Conservation (phyloP, 2,113 vertebrate genomes). For the Periophthalmodon schlosseri region DNA sequence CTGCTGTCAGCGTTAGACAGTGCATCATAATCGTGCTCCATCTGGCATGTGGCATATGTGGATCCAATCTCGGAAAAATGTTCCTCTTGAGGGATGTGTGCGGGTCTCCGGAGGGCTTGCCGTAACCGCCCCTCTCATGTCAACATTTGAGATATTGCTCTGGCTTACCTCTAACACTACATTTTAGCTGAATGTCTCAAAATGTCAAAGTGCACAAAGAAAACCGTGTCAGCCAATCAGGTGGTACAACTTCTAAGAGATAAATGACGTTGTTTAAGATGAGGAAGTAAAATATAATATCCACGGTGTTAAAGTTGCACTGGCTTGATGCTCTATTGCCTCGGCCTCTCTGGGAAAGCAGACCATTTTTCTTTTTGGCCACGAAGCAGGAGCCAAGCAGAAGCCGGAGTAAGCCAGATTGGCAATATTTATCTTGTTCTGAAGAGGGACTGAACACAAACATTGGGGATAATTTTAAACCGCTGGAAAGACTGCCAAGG, state of each 20-base stretch:
- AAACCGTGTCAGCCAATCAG: constrained; percentile 60
- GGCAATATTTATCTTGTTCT: constrained; percentile 73
- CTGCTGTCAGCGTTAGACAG: constrained; percentile 53
- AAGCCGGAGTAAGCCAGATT: constrained; percentile 60
- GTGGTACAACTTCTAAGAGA: constrained; percentile 47
- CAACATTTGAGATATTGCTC: constrained; percentile 54
- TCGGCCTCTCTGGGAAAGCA: constrained; percentile 60
- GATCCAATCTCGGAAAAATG: constrained; percentile 58
- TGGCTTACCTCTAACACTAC: constrained; percentile 52
- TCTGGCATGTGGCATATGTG: constrained; percentile 53
- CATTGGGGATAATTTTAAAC: constrained; percentile 63
- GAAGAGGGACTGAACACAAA: constrained; percentile 64
- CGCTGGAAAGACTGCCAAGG: constrained; percentile 39
- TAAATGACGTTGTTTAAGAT: constrained; percentile 60
- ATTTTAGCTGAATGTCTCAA: constrained; percentile 56
- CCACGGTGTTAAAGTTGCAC: constrained; percentile 54
- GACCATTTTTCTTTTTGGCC: constrained; percentile 69
- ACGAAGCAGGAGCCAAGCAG: constrained; percentile 46
- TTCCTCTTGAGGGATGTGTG: constrained; percentile 60
- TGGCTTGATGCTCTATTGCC: constrained; percentile 58
- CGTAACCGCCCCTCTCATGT: constrained; percentile 51
- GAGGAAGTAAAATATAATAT: constrained; percentile 66
- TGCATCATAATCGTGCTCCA: constrained; percentile 68
- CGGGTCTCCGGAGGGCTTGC: constrained; percentile 47
- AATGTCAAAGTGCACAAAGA: constrained; percentile 68